Conservation (phyloP, 2,113 vertebrate genomes). For the Rhinolophus sinicus region DNA sequence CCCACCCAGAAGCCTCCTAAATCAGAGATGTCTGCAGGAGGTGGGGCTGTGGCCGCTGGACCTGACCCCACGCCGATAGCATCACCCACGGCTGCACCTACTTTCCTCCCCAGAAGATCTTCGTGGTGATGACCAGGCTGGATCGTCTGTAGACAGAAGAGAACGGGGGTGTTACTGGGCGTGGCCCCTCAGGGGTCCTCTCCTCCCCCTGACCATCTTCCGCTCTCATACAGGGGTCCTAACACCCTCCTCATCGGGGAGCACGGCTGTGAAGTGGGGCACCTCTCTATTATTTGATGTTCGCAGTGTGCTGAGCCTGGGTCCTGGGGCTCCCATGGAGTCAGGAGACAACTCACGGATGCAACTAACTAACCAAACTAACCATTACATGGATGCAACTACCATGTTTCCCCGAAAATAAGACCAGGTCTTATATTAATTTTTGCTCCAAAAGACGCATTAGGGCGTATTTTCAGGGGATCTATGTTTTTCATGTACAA, state of each 20-base stretch:
- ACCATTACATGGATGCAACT: not conserved
- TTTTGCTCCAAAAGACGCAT: no score
- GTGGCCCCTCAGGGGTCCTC: accelerated
- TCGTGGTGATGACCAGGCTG: constrained; percentile 98
- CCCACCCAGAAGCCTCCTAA: not conserved
- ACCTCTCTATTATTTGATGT: accelerated
- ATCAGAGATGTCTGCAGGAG: accelerated
- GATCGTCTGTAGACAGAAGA: constrained; percentile 90
- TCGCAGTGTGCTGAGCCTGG: not conserved
- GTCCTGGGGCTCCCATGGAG: accelerated
- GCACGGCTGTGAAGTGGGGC: accelerated
- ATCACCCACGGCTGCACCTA: constrained; percentile 83
- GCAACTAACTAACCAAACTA: no score
- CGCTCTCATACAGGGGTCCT: not conserved
- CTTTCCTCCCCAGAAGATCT: constrained; percentile 99
- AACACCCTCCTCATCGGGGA: not conserved
- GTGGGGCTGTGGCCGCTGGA: accelerated
- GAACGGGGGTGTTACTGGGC: not conserved
- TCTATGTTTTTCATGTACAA: no score
- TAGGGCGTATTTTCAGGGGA: no score
- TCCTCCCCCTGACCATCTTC: accelerated
- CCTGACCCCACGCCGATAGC: not conserved
- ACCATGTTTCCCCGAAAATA: no score
- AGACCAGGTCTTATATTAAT: no score
- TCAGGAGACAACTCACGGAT: no score